A percentile compares a stretch with the other conserved stretches of the same genome.
Conservation (phyloP, 2,797 vertebrate species). For the Halcyon smyrnensis region DNA sequence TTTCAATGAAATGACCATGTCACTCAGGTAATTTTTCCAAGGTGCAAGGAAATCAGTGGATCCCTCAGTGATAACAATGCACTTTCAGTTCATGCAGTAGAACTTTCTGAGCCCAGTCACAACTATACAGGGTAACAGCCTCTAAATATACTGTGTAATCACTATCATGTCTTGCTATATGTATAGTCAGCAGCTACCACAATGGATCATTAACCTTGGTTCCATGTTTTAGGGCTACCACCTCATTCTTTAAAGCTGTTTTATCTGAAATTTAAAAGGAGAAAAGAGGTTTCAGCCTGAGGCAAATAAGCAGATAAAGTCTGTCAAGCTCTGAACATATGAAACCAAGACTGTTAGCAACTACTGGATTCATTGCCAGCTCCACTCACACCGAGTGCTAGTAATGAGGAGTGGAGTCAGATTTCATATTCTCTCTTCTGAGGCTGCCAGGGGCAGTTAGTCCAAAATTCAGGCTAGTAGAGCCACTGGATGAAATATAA, state of each 20-base stretch:
- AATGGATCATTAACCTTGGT: neutral
- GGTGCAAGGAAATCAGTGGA: neutral
- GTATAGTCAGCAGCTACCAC: neutral
- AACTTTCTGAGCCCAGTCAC: neutral
- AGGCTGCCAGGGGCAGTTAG: slow-evolving; percentile 12
- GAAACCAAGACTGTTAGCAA: slow-evolving; percentile 19
- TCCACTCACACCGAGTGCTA: neutral
- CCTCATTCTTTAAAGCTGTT: neutral
- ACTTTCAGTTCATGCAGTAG: neutral
- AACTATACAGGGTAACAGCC: neutral
- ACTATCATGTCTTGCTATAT: neutral
- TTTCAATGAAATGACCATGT: neutral
- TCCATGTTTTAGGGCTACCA: neutral
- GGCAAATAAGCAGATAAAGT: neutral
- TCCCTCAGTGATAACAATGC: neutral
- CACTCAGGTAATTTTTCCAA: neutral
- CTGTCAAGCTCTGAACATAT: neutral
- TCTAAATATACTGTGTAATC: neutral
- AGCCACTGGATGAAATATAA: neutral
- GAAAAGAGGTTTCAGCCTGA: neutral
- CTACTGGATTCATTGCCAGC: neutral
- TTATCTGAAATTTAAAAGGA: neutral
- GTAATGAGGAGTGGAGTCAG: neutral
- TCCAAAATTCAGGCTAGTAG: neutral
- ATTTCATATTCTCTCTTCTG: slow-evolving; percentile 12